phyloP scores from a whole-genome alignment of 2,888 invertebrate genomes.

The Trypoxylon attenuatum region DNA sequence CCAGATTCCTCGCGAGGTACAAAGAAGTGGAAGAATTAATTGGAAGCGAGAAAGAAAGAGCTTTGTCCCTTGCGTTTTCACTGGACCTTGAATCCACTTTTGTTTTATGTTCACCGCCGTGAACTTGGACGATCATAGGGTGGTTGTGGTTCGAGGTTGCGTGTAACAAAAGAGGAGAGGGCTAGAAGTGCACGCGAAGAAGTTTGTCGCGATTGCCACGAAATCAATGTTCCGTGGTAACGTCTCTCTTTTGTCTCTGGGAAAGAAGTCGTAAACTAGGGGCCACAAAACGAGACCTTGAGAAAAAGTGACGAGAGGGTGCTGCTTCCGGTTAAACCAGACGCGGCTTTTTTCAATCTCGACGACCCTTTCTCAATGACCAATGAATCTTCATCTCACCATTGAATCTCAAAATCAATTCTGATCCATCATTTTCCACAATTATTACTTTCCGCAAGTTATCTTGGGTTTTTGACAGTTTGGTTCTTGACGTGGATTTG shows the following conservation, averaged over 20 bases:
- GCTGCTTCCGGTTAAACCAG: neutral
- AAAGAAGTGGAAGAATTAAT: too few relatives aligned
- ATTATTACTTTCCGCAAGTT: too few relatives aligned
- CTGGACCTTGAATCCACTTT: conserved; percentile 1
- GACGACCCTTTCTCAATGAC: too few relatives aligned
- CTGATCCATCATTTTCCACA: too few relatives aligned
- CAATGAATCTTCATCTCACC: too few relatives aligned
- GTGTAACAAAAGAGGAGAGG: conserved; percentile 4
- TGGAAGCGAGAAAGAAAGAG: too few relatives aligned
- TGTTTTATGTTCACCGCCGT: neutral
- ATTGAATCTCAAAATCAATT: too few relatives aligned
- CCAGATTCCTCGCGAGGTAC: too few relatives aligned
- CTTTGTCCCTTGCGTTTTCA: neutral
- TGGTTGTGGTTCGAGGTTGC: neutral
- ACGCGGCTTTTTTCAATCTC: too few relatives aligned
- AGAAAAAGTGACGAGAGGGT: conserved; percentile 9
- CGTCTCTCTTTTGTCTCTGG: conserved; percentile 5
- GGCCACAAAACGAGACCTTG: too few relatives aligned
- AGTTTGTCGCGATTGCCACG: conserved; percentile 21
- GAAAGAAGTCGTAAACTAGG: conserved; percentile 19
- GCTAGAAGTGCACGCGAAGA: conserved; percentile 2
- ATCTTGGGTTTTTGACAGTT: too few relatives aligned
- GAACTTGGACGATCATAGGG: neutral
- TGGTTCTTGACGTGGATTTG: too few relatives aligned
- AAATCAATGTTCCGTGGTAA: conserved; percentile 30